Conservation (phyloP, 2,797 vertebrate genomes). For the Rhinoraja longicauda region DNA sequence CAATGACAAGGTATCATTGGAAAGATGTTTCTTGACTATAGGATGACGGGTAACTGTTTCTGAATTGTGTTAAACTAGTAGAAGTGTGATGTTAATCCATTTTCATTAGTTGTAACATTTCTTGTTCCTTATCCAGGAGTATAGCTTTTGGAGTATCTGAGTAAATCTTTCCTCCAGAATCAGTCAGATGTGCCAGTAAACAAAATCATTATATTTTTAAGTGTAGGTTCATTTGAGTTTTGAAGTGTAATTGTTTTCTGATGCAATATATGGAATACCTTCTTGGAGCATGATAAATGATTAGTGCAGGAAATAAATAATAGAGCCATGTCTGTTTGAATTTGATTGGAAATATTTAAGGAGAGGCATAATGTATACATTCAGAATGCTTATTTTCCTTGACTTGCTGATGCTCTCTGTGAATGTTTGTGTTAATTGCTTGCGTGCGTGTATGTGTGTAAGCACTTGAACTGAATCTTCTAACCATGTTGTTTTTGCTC, state of each 20-base stretch:
- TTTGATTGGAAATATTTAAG: not conserved
- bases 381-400: not conserved
- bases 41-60: not conserved
- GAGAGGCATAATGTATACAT: not conserved
- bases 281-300: not conserved
- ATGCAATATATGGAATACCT: conserved; percentile 25
- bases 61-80: not conserved
- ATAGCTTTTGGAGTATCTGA: conserved; percentile 21
- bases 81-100: not conserved
- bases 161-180: not conserved
- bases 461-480: conserved; percentile 31
- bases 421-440: not conserved
- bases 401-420: not conserved
- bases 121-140: not conserved
- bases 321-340: not conserved
- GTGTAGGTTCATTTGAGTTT: not conserved
- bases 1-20: not conserved
- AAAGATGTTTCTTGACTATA: not conserved
- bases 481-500: conserved; percentile 36
- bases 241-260: not conserved
- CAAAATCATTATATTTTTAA: not conserved
- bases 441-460: not conserved
- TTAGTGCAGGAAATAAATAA: not conserved
- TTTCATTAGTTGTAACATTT: not conserved
- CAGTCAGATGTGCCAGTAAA: not conserved